phyloP scores from a whole-genome alignment of 2,113 vertebrate genomes.

The Neotoma lepida region DNA sequence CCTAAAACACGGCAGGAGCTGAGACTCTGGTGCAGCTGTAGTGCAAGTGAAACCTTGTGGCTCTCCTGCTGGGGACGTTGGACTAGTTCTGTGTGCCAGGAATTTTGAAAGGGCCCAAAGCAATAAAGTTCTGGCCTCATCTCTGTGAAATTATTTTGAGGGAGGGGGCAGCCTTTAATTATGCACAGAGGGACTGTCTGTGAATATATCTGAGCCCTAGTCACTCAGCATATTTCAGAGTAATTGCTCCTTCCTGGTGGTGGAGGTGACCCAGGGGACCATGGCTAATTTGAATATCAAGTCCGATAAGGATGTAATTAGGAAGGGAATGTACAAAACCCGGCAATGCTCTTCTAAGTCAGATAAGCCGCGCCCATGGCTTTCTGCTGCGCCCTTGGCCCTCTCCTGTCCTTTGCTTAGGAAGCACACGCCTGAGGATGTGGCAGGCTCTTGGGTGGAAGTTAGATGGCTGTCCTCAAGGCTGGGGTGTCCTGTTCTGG shows the following conservation, averaged over 20 bases:
- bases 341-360: neutral
- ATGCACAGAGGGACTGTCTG: slow-evolving; percentile 35
- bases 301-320: slow-evolving; percentile 52
- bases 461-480: fast-evolving
- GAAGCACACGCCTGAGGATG: fast-evolving
- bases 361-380: neutral
- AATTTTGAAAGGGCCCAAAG: slow-evolving; percentile 37
- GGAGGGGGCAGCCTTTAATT: slow-evolving; percentile 1
- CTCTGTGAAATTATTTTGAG: slow-evolving; percentile 10
- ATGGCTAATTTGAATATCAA: slow-evolving; percentile 51
- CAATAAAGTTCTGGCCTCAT: slow-evolving; percentile 3
- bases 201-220: neutral
- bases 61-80: neutral
- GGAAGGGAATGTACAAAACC: neutral
- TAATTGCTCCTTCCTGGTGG: slow-evolving; percentile 55
- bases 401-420: neutral
- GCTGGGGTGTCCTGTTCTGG: neutral
- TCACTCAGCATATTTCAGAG: neutral
- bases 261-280: slow-evolving; percentile 29
- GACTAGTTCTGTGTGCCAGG: neutral
- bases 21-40: neutral
- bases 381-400: neutral
- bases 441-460: too few relatives aligned
- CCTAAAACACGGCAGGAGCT: neutral
- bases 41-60: neutral